Evolutionary conservation across 2,888 invertebrate species (phyloP).

Genomic region (Tromatobia lineatoria): DNA sequence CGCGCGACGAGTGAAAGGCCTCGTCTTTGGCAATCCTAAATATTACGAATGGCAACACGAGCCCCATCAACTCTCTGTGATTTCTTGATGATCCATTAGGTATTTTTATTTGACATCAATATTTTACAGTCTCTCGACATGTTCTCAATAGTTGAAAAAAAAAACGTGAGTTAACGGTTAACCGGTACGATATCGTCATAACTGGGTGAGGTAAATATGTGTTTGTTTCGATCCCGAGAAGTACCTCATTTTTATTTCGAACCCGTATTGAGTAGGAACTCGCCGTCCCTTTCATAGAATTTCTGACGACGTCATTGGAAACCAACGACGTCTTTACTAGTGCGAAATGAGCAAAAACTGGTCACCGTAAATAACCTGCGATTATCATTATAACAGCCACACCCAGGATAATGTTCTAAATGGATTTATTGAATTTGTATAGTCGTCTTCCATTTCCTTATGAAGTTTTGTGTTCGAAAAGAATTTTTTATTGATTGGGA

Average conservation of each 20-base stretch:
- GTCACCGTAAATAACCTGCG: slow-evolving; percentile 1
- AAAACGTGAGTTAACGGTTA: neutral
- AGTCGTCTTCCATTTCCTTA: too few species aligned
- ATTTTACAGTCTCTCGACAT: neutral
- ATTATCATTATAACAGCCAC: neutral
- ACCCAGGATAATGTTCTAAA: neutral
- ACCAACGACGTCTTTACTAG: neutral
- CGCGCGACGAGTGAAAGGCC: slow-evolving; percentile 53
- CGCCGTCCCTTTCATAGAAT: neutral
- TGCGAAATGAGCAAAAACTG: neutral
- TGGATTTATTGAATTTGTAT: neutral
- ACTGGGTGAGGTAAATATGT: neutral
- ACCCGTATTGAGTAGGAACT: neutral
- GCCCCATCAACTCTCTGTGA: neutral
- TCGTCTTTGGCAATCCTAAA: slow-evolving; percentile 15
- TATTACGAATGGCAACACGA: neutral
- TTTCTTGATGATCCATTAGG: neutral
- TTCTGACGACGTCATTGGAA: neutral
- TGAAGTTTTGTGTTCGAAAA: too few species aligned
- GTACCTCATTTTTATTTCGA: neutral
- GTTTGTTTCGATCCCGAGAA: neutral
- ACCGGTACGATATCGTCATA: neutral
- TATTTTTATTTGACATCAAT: neutral
- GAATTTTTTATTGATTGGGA: too few species aligned
- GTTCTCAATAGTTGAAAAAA: neutral